Conservation (phyloP, 2,888 invertebrate species). For the Patella caerulea region DNA sequence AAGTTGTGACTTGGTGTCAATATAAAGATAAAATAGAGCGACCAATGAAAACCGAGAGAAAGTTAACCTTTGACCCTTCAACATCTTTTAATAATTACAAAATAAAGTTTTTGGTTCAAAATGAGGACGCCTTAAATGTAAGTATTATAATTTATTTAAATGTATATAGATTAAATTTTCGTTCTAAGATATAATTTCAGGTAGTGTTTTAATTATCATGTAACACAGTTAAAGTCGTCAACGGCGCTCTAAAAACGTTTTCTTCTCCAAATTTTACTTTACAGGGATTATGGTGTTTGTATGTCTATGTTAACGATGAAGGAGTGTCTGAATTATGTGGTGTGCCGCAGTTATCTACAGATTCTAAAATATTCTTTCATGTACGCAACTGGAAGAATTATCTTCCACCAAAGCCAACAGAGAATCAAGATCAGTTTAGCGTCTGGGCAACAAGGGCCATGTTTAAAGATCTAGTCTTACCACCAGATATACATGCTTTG, state of each 20-base stretch:
- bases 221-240: too few relatives aligned
- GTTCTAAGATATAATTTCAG: too few relatives aligned
- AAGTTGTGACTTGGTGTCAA: slow-evolving; percentile 39
- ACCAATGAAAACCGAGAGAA: slow-evolving; percentile 28
- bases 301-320: slow-evolving; percentile 37
- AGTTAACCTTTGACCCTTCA: slow-evolving; percentile 35
- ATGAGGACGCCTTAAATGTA: slow-evolving; percentile 29
- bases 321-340: slow-evolving; percentile 43
- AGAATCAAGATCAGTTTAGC: slow-evolving; percentile 29
- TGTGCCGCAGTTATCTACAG: slow-evolving; percentile 36
- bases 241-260: too few relatives aligned
- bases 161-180: too few relatives aligned
- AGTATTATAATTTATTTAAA: too few relatives aligned
- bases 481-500: slow-evolving; percentile 35
- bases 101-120: slow-evolving; percentile 27
- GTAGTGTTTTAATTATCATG: too few relatives aligned
- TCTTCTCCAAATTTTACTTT: neutral
- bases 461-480: slow-evolving; percentile 42
- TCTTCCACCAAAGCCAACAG: slow-evolving; percentile 32
- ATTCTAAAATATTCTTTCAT: slow-evolving; percentile 44
- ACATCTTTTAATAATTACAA: slow-evolving; percentile 33
- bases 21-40: slow-evolving; percentile 27
- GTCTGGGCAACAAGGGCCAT: slow-evolving; percentile 39
- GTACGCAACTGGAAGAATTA: slow-evolving; percentile 51
- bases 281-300: slow-evolving; percentile 47